Evolutionary conservation across 1,140 invertebrate genomes (phyloP).

Genomic region (Heliconius himera): DNA sequence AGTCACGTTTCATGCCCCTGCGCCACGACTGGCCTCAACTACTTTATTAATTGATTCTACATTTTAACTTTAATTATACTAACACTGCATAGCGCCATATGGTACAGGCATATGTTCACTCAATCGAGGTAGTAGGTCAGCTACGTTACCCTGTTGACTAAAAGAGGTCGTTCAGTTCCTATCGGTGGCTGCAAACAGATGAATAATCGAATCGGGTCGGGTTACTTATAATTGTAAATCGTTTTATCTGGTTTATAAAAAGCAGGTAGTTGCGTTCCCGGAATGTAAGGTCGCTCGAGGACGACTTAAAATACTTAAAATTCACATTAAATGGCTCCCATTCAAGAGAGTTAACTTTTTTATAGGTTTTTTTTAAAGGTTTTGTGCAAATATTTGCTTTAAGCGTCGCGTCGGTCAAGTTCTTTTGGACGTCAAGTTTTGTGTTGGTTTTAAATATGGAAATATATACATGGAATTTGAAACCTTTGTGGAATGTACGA

Average conservation of each 20-base stretch:
- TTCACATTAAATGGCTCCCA: conserved; percentile 56
- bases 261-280: conserved; percentile 73
- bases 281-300: conserved; percentile 59
- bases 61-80: neutral
- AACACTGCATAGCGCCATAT: conserved; percentile 41
- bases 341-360: conserved; percentile 46
- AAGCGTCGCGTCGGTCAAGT: conserved; percentile 45
- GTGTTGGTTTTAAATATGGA: conserved; percentile 27
- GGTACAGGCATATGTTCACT: conserved; percentile 42
- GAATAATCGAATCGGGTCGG: conserved; percentile 66
- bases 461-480: neutral
- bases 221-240: conserved; percentile 58
- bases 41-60: neutral
- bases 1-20: too few species aligned
- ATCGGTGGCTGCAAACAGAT: conserved; percentile 46
- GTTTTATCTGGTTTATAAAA: conserved; percentile 63
- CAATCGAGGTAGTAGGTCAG: conserved; percentile 51
- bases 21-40: too few species aligned
- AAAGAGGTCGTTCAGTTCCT: conserved; percentile 51
- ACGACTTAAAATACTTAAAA: conserved; percentile 48
- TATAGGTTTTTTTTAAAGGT: conserved; percentile 54
- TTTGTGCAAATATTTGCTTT: conserved; percentile 64
- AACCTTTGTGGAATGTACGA: neutral
- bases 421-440: conserved; percentile 48
- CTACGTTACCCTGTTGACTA: conserved; percentile 57